These are phyloP conservation scores for Danio jaintianensis DNA, from an alignment of 2,797 vertebrate genomes.

Conservation along the genomic window DNA sequence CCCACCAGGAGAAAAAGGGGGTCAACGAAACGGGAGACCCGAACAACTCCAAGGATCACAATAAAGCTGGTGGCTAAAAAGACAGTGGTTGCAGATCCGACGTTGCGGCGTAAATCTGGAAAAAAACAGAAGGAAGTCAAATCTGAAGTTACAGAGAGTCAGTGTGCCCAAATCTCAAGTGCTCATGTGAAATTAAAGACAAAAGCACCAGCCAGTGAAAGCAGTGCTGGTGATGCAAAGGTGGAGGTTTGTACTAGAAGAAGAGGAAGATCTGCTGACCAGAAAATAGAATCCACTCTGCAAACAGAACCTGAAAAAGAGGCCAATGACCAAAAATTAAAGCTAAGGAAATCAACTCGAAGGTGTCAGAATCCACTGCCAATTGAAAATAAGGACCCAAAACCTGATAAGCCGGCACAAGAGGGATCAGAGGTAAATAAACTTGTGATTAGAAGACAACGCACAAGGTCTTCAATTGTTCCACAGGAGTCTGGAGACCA, in stretches of 20 bases:
- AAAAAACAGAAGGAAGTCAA: slow-evolving; percentile 81
- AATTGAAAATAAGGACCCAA: slow-evolving; percentile 63
- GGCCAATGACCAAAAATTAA: slow-evolving; percentile 73
- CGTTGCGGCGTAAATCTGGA: slow-evolving; percentile 67
- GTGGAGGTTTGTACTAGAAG: slow-evolving; percentile 67
- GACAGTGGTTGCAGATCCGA: slow-evolving; percentile 75
- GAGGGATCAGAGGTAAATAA: slow-evolving; percentile 66
- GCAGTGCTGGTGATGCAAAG: slow-evolving; percentile 66
- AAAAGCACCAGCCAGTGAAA: slow-evolving; percentile 66
- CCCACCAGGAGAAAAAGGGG: slow-evolving; percentile 67
- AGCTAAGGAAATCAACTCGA: slow-evolving; percentile 61
- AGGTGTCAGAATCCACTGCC: slow-evolving; percentile 62
- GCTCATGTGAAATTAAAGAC: slow-evolving; percentile 86
- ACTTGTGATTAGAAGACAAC: slow-evolving; percentile 71
- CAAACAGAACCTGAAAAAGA: slow-evolving; percentile 68
- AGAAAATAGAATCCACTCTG: slow-evolving; percentile 61
- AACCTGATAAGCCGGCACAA: slow-evolving; percentile 66
- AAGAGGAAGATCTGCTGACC: slow-evolving; percentile 78
- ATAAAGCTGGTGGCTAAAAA: slow-evolving; percentile 84
- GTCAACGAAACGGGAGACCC: slow-evolving; percentile 68
- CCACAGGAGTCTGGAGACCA: slow-evolving; percentile 64
- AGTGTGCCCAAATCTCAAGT: slow-evolving; percentile 80
- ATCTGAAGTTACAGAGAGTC: slow-evolving; percentile 80
- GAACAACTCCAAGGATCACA: slow-evolving; percentile 79
- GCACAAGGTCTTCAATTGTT: slow-evolving; percentile 64